phyloP scores from a whole-genome alignment of 2,888 invertebrate genomes.

The Lamellibrachia columna region DNA sequence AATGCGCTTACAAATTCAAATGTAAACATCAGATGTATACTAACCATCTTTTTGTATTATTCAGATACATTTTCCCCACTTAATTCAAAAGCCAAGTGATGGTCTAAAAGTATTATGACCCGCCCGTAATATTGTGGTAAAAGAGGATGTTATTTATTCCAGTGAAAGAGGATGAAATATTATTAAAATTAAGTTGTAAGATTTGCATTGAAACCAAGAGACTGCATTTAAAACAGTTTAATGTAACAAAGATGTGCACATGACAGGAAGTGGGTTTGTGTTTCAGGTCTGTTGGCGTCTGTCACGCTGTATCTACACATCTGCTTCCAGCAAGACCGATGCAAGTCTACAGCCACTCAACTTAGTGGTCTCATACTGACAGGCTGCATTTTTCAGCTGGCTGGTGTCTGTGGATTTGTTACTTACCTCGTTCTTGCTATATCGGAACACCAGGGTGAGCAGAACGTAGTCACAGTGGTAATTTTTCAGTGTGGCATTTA shows the following conservation, averaged over 20 bases:
- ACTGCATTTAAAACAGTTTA: background rate
- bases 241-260: background rate
- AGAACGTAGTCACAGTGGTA: constrained; percentile 26
- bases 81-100: too few species aligned
- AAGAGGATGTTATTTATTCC: too few species aligned
- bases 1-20: too few species aligned
- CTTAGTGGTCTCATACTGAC: constrained; percentile 50
- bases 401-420: constrained; percentile 57
- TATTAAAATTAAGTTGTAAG: background rate
- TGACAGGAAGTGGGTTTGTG: constrained; percentile 7
- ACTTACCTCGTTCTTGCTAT: constrained; percentile 57
- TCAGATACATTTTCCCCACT: too few species aligned
- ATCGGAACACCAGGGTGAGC: constrained; percentile 51
- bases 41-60: too few species aligned
- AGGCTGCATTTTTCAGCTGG: constrained; percentile 59
- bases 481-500: too few species aligned
- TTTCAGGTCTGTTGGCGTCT: constrained; percentile 54
- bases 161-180: too few species aligned
- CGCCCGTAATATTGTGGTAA: too few species aligned
- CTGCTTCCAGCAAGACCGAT: constrained; percentile 45
- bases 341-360: constrained; percentile 43
- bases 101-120: too few species aligned
- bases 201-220: background rate
- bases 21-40: too few species aligned
- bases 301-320: constrained; percentile 54